Evolutionary conservation across 2,888 invertebrate species (phyloP), one percentile per base, ranked within the genome.

Genomic region (Latheticus oryzae): DNA sequence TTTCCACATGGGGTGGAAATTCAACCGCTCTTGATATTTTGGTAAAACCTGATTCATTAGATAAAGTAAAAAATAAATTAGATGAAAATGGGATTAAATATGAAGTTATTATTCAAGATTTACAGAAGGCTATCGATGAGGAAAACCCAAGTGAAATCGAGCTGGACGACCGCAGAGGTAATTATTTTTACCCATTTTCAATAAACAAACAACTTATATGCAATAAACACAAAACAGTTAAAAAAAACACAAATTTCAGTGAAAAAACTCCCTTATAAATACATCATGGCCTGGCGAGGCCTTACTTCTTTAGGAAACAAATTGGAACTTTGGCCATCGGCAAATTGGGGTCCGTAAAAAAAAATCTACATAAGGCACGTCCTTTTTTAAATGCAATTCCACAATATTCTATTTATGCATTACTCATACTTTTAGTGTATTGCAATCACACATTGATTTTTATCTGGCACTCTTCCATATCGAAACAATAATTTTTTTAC

Each of bases 111-210:
- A 91, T 93, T 68, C 84, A 88, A 40, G 88, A 94, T 78, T 76
- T 94, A 42, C 92, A 93, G 76, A 82, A 82, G 68, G 87, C 88
- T 37, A 93, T 93, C 60, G 85, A 92, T 65, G 84, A 85, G 61
- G 93, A 93, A 79, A 93, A 93, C 78, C 91, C 91, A 33, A 83
- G 85, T 1, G 84, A 87, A 69, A 86, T 87, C 51, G 88, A 89
- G 71, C 82, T 90, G 40, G 85, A 87, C 67, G 70, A 70, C 28
- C 55, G 73, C 23, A 61, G 63, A 59, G 73, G 73, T 73, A 63
- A 58, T 33, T n/a, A n/a, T n/a, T n/a, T n/a, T n/a, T n/a, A n/a
- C n/a, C n/a, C n/a, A n/a, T n/a, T n/a, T n/a, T n/a, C n/a, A n/a
- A n/a, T n/a, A 15, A 26, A 5, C 15, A 3, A 16, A 17, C 40